Evolutionary conservation across 2,888 invertebrate genomes (phyloP).

Genomic region (Camponotus fellah): DNA sequence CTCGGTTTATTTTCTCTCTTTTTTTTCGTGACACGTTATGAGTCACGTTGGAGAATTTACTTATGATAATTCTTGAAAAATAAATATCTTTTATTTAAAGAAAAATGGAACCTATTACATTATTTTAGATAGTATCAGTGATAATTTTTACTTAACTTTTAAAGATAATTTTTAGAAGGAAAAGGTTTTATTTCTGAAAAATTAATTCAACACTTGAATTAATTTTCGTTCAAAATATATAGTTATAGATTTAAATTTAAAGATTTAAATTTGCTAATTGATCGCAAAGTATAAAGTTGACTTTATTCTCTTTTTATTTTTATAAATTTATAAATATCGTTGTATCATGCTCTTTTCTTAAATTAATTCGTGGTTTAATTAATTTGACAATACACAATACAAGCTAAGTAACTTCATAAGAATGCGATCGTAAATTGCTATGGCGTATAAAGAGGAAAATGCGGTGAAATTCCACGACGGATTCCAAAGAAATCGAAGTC

Average conservation of each 20-base stretch:
- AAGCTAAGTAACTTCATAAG: neutral
- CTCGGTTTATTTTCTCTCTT: conserved; percentile 12
- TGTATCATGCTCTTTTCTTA: neutral
- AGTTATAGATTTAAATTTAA: neutral
- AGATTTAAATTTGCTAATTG: neutral
- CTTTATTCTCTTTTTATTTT: neutral
- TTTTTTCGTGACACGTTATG: neutral
- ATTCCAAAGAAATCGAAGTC: conserved; percentile 51
- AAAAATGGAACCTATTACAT: neutral
- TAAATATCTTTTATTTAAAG: neutral
- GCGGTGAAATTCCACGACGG: conserved; percentile 50
- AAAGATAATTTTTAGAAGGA: neutral
- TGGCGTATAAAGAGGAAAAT: conserved; percentile 22
- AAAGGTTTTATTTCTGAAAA: neutral
- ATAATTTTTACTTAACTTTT: neutral
- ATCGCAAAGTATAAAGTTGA: neutral
- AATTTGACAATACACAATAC: neutral
- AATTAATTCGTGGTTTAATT: neutral
- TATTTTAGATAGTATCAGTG: neutral
- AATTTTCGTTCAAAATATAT: neutral
- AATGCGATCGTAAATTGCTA: neutral
- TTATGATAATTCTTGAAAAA: neutral
- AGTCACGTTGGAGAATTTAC: neutral
- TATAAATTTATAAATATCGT: neutral
- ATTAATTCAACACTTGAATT: neutral